Evolutionary conservation across 2,797 vertebrate species (phyloP).

Genomic region (Schizothorax lantsangensis): DNA sequence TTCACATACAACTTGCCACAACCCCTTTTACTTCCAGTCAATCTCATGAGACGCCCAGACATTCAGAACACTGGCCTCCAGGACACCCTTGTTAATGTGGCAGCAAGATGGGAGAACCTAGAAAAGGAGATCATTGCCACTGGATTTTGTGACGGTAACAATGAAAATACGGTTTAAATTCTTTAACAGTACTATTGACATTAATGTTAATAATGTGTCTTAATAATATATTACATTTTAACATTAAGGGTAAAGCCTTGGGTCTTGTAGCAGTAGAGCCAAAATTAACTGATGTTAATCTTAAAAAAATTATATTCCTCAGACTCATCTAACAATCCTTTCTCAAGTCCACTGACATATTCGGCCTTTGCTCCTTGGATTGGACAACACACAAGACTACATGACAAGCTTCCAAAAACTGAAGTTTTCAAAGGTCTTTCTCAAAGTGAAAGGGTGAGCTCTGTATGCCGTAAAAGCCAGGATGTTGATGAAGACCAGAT

Average conservation of each 20-base stretch:
- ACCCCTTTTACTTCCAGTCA: background rate
- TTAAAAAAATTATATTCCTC: background rate
- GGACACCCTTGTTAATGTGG: background rate
- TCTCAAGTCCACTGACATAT: background rate
- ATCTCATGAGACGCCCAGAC: background rate
- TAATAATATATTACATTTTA: background rate
- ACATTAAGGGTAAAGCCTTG: background rate
- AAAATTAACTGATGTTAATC: background rate
- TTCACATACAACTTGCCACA: background rate
- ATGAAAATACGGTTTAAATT: too few species aligned
- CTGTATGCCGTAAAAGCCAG: background rate
- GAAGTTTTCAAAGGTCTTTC: background rate
- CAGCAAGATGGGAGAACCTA: background rate
- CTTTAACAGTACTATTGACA: background rate
- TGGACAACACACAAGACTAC: background rate
- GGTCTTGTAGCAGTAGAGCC: background rate
- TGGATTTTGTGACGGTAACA: too few species aligned
- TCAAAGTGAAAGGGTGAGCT: too few species aligned
- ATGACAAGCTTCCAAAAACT: background rate
- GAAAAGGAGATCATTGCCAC: too few species aligned
- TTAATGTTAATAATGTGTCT: background rate
- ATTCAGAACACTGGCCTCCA: background rate
- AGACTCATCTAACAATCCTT: background rate
- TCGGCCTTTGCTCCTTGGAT: background rate
- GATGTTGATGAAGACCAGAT: slow-evolving; percentile 1